These are phyloP conservation scores for Betta splendens DNA, from an alignment of 2,797 vertebrate genomes.

Conservation along the genomic window DNA sequence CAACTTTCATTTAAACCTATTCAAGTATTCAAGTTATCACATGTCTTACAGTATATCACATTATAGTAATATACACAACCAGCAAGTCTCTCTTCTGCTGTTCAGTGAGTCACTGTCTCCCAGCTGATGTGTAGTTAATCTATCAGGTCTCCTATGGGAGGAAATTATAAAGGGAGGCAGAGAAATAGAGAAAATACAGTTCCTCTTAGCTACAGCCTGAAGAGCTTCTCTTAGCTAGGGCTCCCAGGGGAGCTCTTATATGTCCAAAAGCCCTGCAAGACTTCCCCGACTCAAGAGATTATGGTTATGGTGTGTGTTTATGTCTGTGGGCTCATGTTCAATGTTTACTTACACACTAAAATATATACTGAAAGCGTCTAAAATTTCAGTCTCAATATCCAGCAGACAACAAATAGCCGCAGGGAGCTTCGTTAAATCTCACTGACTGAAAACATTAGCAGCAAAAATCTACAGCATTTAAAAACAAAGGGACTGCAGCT, in stretches of 20 bases:
- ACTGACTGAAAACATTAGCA: conserved; percentile 35
- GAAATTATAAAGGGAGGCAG: conserved; percentile 57
- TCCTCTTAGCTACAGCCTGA: conserved; percentile 55
- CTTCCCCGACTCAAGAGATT: conserved; percentile 56
- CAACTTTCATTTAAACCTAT: background rate
- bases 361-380: conserved; percentile 33
- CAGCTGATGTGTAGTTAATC: conserved; percentile 69
- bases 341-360: conserved; percentile 50
- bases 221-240: conserved; percentile 47
- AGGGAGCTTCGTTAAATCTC: conserved; percentile 40
- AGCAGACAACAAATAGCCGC: conserved; percentile 19
- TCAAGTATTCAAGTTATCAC: background rate
- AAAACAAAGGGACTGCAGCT: conserved; percentile 10
- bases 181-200: conserved; percentile 52
- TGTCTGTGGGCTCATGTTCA: conserved; percentile 30
- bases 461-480: conserved; percentile 23
- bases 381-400: conserved; percentile 44
- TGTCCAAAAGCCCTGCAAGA: conserved; percentile 59
- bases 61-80: conserved; percentile 5
- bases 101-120: conserved; percentile 56
- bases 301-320: conserved; percentile 49
- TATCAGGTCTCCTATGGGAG: conserved; percentile 62
- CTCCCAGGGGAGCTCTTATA: conserved; percentile 54
- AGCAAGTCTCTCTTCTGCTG: conserved; percentile 26
- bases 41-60: background rate